Evolutionary conservation across 2,888 invertebrate species (phyloP).

Genomic region (Trachelus tabidus): DNA sequence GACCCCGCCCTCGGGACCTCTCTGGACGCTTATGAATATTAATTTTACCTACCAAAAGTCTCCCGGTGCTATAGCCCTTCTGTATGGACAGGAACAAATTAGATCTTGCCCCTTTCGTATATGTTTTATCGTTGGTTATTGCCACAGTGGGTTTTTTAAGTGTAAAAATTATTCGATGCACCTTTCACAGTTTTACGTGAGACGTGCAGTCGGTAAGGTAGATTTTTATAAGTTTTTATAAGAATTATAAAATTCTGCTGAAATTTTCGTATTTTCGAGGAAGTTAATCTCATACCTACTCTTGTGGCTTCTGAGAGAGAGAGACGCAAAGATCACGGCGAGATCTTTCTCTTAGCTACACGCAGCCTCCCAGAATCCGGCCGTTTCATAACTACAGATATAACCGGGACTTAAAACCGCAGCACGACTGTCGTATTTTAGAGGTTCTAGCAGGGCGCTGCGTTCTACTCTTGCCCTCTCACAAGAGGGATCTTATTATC

Average conservation of each 20-base stretch:
- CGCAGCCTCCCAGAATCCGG: slow-evolving; percentile 48
- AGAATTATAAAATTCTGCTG: too few relatives aligned
- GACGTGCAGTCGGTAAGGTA: too few relatives aligned
- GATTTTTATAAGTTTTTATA: too few relatives aligned
- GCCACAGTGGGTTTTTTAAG: too few relatives aligned
- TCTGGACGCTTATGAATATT: slow-evolving; percentile 67
- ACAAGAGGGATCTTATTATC: slow-evolving; percentile 61
- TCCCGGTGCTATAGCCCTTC: slow-evolving; percentile 33
- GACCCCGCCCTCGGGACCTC: slow-evolving; percentile 66
- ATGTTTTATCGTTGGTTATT: slow-evolving; percentile 56
- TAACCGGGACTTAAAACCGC: slow-evolving; percentile 65
- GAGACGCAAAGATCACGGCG: too few relatives aligned
- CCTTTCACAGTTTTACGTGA: too few relatives aligned
- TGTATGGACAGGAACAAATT: slow-evolving; percentile 63
- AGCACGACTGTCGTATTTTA: slow-evolving; percentile 64
- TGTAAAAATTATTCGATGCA: too few relatives aligned
- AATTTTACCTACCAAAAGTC: slow-evolving; percentile 53
- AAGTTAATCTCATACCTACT: too few relatives aligned
- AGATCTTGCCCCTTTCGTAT: slow-evolving; percentile 65
- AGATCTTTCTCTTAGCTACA: too few relatives aligned
- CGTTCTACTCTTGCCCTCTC: slow-evolving; percentile 28
- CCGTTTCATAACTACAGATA: slow-evolving; percentile 61
- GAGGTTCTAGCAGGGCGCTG: slow-evolving; percentile 31
- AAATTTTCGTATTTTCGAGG: too few relatives aligned
- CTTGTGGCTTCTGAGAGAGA: too few relatives aligned